A percentile compares a stretch with the other conserved stretches of the same genome.
Conservation (phyloP, 2,797 vertebrate genomes). For the Urophycis tenuis region DNA sequence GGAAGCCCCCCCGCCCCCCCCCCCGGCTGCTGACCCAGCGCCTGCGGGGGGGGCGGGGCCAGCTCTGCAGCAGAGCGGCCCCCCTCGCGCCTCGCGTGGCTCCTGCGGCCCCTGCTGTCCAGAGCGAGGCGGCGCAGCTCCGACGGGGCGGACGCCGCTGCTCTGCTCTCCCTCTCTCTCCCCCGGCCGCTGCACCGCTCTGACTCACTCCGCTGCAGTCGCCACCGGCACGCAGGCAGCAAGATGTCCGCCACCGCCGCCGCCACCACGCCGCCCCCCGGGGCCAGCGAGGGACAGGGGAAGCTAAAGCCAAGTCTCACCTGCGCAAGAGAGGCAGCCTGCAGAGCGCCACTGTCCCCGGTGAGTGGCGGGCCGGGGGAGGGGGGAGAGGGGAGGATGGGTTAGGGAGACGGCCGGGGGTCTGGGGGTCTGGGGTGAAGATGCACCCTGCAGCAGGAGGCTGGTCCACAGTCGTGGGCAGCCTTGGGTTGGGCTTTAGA, state of each 20-base stretch:
- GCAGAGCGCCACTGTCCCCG: conserved; percentile 73
- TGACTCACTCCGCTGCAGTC: conserved; percentile 43
- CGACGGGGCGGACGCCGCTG: conserved; percentile 29
- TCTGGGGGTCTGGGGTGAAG: not conserved
- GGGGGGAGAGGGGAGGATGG: conserved; percentile 17
- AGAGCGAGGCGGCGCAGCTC: conserved; percentile 33
- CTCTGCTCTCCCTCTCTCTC: conserved; percentile 15
- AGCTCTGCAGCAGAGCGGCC: conserved; percentile 50
- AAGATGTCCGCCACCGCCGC: conserved; percentile 53
- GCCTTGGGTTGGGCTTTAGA: not conserved
- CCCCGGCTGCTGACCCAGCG: conserved; percentile 46
- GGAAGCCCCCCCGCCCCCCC: conserved; percentile 49
- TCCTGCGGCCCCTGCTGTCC: conserved; percentile 42
- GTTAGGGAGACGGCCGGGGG: not conserved
- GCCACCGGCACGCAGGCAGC: conserved; percentile 33
- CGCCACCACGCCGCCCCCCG: conserved; percentile 3
- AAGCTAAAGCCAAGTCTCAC: conserved; percentile 64
- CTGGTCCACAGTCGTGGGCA: not conserved
- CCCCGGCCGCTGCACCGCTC: conserved; percentile 46
- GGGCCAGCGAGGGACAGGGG: conserved; percentile 47
- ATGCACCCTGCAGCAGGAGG: not conserved
- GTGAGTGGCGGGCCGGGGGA: conserved; percentile 66
- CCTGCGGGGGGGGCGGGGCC: conserved; percentile 56
- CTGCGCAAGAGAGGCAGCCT: conserved; percentile 78
- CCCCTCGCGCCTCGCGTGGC: conserved; percentile 37